A percentile compares a stretch with the other conserved stretches of the same genome.
Conservation (phyloP, 2,888 invertebrate genomes). For the Hydropsyche betteni region DNA sequence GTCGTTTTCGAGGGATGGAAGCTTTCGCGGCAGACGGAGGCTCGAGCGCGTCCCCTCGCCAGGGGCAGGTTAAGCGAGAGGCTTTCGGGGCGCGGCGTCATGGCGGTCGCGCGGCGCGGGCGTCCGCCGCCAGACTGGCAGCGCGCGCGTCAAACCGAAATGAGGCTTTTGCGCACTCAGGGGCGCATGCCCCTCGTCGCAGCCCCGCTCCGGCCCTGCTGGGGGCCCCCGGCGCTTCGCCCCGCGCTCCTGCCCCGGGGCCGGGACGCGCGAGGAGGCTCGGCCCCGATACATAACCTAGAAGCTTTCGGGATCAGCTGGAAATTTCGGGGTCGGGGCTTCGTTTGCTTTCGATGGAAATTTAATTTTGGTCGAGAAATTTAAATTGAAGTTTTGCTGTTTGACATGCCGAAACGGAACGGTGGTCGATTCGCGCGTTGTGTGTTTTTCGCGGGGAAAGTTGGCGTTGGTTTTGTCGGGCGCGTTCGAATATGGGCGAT, state of each 20-base stretch:
- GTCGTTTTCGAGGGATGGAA: not conserved
- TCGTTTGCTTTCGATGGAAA: too few relatives aligned
- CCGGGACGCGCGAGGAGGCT: not conserved
- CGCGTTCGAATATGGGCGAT: not conserved
- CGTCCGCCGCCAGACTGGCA: constrained; percentile 47
- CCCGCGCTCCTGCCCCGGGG: not conserved
- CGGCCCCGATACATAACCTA: not conserved
- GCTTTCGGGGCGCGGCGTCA: constrained; percentile 1
- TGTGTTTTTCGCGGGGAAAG: too few relatives aligned
- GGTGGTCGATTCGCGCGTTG: too few relatives aligned
- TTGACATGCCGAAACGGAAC: too few relatives aligned
- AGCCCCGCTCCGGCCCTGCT: not conserved
- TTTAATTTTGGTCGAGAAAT: too few relatives aligned
- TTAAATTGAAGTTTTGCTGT: too few relatives aligned
- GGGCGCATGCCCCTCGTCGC: constrained; percentile 35
- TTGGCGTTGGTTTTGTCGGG: too few relatives aligned
- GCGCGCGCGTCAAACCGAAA: constrained; percentile 27
- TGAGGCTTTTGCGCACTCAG: constrained; percentile 40
- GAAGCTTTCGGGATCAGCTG: not conserved
- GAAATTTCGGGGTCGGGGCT: too few relatives aligned
- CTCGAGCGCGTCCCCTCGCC: not conserved
- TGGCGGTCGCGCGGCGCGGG: constrained; percentile 34
- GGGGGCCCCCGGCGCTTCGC: not conserved
- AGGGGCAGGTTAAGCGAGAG: constrained; percentile 5
- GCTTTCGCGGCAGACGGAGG: not conserved